Percentiles rank a stretch among this genome's conserved stretches.
Conservation (phyloP, 1,140 invertebrate species). For the Ptiloglossa arizonensis region DNA sequence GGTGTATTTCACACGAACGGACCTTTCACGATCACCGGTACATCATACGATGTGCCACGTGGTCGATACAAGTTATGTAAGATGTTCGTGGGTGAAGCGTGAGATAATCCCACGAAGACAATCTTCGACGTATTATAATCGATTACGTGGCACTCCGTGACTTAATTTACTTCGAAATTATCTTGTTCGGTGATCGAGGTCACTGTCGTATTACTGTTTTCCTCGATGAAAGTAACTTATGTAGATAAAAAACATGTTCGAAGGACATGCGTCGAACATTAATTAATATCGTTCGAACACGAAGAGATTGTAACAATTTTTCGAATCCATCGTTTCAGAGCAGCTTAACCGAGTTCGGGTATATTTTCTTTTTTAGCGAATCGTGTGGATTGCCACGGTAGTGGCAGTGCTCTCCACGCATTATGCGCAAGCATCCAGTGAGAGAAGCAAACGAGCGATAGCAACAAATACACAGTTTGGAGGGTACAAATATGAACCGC, state of each 20-base stretch:
- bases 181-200: background rate
- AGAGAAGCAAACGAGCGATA: slow-evolving; percentile 73
- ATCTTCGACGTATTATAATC: slow-evolving; percentile 31
- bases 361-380: slow-evolving; percentile 68
- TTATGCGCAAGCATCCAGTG: slow-evolving; percentile 65
- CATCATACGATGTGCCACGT: slow-evolving; percentile 49
- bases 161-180: slow-evolving; percentile 3
- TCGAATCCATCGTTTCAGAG: too few relatives aligned
- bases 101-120: slow-evolving; percentile 72
- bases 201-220: background rate
- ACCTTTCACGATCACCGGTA: slow-evolving; percentile 75
- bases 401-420: slow-evolving; percentile 70
- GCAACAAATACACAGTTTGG: slow-evolving; percentile 68
- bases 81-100: slow-evolving; percentile 70
- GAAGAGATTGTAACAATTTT: background rate
- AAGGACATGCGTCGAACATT: too few relatives aligned
- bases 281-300: too few relatives aligned
- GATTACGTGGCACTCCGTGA: slow-evolving; percentile 24
- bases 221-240: background rate
- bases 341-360: background rate
- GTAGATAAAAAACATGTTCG: too few relatives aligned
- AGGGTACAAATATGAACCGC: slow-evolving; percentile 70
- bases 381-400: slow-evolving; percentile 70
- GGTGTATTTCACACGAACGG: slow-evolving; percentile 54
- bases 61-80: slow-evolving; percentile 69